phyloP scores from a whole-genome alignment of 2,888 invertebrate species.

The Spicauda simplicius region DNA sequence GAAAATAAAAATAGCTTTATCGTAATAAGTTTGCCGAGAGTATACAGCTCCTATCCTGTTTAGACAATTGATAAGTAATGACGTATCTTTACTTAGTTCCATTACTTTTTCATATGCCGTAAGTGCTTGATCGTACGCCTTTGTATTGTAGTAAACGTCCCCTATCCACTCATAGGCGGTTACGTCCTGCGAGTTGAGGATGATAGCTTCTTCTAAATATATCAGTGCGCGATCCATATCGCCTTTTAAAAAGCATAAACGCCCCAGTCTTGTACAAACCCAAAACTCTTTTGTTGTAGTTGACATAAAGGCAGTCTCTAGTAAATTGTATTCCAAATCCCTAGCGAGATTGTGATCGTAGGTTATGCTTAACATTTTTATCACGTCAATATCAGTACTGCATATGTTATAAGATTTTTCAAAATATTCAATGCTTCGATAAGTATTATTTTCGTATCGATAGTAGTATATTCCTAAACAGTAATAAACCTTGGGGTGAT shows the following conservation, averaged over 20 bases:
- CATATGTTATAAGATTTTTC: slow-evolving; percentile 92
- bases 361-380: slow-evolving; percentile 89
- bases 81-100: slow-evolving; percentile 78
- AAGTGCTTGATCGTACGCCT: slow-evolving; percentile 93
- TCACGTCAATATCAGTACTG: slow-evolving; percentile 86
- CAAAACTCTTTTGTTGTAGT: slow-evolving; percentile 85
- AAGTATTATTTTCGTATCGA: slow-evolving; percentile 83
- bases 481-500: slow-evolving; percentile 88
- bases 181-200: slow-evolving; percentile 87
- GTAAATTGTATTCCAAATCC: slow-evolving; percentile 85
- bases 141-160: slow-evolving; percentile 93
- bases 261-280: slow-evolving; percentile 92
- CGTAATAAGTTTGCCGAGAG: slow-evolving; percentile 87
- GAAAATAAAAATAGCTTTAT: slow-evolving; percentile 89
- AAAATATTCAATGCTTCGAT: slow-evolving; percentile 91
- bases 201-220: slow-evolving; percentile 88
- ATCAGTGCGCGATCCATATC: slow-evolving; percentile 90
- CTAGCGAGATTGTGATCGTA: slow-evolving; percentile 88
- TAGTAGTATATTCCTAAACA: slow-evolving; percentile 90
- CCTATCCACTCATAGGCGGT: slow-evolving; percentile 94
- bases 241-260: slow-evolving; percentile 89
- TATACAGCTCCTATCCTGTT: slow-evolving; percentile 91
- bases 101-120: slow-evolving; percentile 92
- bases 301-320: slow-evolving; percentile 75
- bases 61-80: slow-evolving; percentile 84